These are phyloP conservation scores for Papilio glaucus DNA, from an alignment of 1,140 invertebrate genomes.

Conservation along the genomic window DNA sequence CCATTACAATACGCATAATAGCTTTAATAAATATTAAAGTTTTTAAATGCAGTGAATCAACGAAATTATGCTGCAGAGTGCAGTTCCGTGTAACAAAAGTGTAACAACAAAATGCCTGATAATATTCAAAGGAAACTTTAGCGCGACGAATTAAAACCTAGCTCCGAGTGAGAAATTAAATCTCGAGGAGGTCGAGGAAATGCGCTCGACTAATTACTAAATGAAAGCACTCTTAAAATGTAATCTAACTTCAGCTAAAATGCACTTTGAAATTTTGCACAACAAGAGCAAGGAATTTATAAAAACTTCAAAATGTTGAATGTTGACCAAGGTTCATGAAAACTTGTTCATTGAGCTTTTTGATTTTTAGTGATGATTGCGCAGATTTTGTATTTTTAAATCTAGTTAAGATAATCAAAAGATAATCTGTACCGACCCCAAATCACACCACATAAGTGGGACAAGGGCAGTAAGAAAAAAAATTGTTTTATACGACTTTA, in stretches of 20 bases:
- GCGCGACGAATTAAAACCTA: constrained; percentile 1
- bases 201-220: constrained; percentile 2
- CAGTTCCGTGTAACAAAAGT: background rate
- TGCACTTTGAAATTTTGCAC: background rate
- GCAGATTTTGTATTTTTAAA: no score
- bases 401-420: no score
- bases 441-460: no score
- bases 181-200: constrained; percentile 5
- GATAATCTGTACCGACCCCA: no score
- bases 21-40: no score
- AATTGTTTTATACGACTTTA: no score
- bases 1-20: no score
- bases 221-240: constrained; percentile 15
- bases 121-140: constrained; percentile 19
- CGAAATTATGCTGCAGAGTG: background rate
- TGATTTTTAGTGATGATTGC: no score
- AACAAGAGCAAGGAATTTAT: background rate
- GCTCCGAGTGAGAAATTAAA: constrained; percentile 7
- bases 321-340: no score
- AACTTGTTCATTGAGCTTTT: no score
- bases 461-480: no score
- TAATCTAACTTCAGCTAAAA: constrained; percentile 14
- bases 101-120: background rate
- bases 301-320: background rate
- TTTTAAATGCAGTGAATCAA: background rate